Evolutionary conservation across 2,113 vertebrate genomes (phyloP), one percentile per base, ranked within the genome.

Genomic region (Syrmaticus mikado): DNA sequence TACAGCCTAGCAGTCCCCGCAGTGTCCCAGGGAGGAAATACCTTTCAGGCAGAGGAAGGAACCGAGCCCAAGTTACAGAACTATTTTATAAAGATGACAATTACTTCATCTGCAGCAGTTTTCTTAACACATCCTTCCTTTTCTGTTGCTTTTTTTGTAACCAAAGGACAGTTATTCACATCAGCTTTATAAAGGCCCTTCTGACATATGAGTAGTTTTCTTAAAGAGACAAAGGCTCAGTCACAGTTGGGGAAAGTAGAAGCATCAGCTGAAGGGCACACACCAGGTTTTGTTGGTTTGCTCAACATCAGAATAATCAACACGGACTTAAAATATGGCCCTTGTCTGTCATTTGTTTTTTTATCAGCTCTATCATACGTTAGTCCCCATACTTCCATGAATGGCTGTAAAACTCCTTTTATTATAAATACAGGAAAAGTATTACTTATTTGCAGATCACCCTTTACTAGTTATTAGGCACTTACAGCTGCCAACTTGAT

Each of bases 61-160:
- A 96, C 96, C 2, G 6, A 95, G 82, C 90, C 88, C 82, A 96
- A 92, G 90, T 75, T 75, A 81, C 82, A 95, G 73, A 93, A 96
- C 75, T 88, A 95, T 84, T 96, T 94, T 96, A 81, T 71, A 90
- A 96, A 94, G 50, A 96, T 0, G 57, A 96, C 95, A 94, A 96
- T 96, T 94, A 95, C 92, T 96, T 96, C 89, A 96, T 86, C 93
- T 83, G 72, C 2, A 1, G 70, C 52, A 92, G 80, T 95, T 93
- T 93, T 96, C 85, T 94, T 88, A 92, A 93, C 76, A 96, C 90
- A 96, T 96, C 96, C 96, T 96, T 96, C 96, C 96, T 96, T 88
- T 96, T 92, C 85, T 94, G 86, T 73, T 96, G 81, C 89, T 90
- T 96, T 96, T 96, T 94, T 94, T 72, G 77, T 87, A 94, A 93